Percentiles rank a stretch among this genome's conserved stretches.
phyloP scores from a whole-genome alignment of 2,888 invertebrate genomes.

The Caenorhabditis sp. region DNA sequence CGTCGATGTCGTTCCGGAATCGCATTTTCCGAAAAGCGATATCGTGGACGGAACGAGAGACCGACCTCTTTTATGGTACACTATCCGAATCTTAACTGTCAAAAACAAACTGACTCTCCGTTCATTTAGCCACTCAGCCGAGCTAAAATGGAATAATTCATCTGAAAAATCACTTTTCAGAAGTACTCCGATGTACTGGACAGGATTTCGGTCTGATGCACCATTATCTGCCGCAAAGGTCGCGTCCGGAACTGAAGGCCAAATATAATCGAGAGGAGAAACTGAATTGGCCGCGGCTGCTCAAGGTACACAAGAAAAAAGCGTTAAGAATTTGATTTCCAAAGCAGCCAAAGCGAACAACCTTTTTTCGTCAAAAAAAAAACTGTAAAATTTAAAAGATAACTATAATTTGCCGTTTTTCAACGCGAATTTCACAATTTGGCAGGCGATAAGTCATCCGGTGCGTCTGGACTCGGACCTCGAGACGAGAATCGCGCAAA shows the following conservation, averaged over 20 bases:
- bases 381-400: too few species aligned
- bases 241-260: constrained; percentile 74
- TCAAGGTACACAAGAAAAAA: too few species aligned
- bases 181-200: constrained; percentile 73
- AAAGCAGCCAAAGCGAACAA: too few species aligned
- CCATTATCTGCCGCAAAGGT: constrained; percentile 72
- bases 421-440: too few species aligned
- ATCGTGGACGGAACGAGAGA: constrained; percentile 69
- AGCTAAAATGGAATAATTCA: background rate
- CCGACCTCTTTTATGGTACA: constrained; percentile 74
- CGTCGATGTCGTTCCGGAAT: constrained; percentile 72
- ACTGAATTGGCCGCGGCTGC: constrained; percentile 59
- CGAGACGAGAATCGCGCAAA: background rate
- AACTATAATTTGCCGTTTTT: too few species aligned
- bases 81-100: too few species aligned
- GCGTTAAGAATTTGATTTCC: too few species aligned
- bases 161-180: constrained; percentile 41
- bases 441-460: constrained; percentile 26
- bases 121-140: too few species aligned
- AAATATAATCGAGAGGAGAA: constrained; percentile 76
- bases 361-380: too few species aligned
- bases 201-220: constrained; percentile 77
- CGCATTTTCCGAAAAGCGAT: constrained; percentile 63
- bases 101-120: too few species aligned
- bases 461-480: constrained; percentile 27